phyloP scores from a whole-genome alignment of 1,140 invertebrate species.

The Araneus ventricosus region DNA sequence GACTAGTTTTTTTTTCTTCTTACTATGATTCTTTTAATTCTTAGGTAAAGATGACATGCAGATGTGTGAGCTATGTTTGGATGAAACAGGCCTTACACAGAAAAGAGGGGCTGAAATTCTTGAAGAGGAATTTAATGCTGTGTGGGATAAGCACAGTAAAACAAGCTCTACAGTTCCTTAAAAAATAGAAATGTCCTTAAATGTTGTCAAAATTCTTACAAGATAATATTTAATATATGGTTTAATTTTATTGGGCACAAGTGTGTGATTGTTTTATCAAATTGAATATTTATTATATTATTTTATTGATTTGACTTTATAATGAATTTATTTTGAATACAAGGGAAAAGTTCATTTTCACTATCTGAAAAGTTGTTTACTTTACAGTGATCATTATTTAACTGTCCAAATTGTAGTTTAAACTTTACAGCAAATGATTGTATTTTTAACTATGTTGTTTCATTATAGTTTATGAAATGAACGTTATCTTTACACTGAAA shows the following conservation, averaged over 20 bases:
- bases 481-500: not conserved
- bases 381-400: not conserved
- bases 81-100: conserved; percentile 96
- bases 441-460: not conserved
- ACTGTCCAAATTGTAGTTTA: not conserved
- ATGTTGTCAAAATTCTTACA: not conserved
- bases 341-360: not conserved
- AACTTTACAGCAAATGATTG: not conserved
- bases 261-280: not conserved
- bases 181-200: conserved; percentile 9
- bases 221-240: conserved; percentile 13
- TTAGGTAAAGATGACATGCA: conserved; percentile 97
- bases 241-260: not conserved
- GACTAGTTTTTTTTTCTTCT: not conserved
- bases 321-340: not conserved
- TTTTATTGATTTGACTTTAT: not conserved
- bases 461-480: not conserved
- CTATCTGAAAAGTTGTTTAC: not conserved
- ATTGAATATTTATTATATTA: not conserved
- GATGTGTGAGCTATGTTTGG: conserved; percentile 97
- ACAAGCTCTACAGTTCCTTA: conserved; percentile 17
- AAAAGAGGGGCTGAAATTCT: conserved; percentile 97
- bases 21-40: not conserved
- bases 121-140: conserved; percentile 90
- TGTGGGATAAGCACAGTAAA: conserved; percentile 90